phyloP scores from a whole-genome alignment of 2,888 invertebrate species.

The Drymonia ruficornis region DNA sequence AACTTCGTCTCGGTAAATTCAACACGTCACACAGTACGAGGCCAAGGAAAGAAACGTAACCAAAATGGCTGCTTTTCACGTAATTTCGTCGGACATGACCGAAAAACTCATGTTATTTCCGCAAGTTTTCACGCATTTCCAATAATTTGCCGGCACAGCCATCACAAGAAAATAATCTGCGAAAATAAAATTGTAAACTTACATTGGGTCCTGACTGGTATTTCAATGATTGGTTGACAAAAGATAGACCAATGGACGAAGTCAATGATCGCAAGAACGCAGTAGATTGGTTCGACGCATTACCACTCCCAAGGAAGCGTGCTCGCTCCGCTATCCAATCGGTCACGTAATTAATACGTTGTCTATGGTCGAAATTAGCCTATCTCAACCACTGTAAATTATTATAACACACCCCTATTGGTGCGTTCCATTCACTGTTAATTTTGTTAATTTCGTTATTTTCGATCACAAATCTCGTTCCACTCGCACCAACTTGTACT shows the following conservation, averaged over 20 bases:
- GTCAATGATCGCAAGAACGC: constrained; percentile 90
- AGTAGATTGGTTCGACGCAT: constrained; percentile 87
- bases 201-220: constrained; percentile 87
- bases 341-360: constrained; percentile 73
- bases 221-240: constrained; percentile 96
- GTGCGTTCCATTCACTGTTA: no score
- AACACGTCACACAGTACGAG: constrained; percentile 70
- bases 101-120: constrained; percentile 34
- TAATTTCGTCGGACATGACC: constrained; percentile 56
- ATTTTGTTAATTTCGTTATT: no score
- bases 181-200: constrained; percentile 78
- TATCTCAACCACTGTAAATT: constrained; percentile 28
- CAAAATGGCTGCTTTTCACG: constrained; percentile 81
- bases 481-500: no score
- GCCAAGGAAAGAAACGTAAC: constrained; percentile 67
- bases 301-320: constrained; percentile 87
- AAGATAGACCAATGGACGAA: constrained; percentile 94
- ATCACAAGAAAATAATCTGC: constrained; percentile 61
- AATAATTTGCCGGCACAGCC: constrained; percentile 46
- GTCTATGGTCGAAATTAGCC: constrained; percentile 64
- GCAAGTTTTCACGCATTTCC: constrained; percentile 44
- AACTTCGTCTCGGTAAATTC: constrained; percentile 35
- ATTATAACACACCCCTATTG: neutral
- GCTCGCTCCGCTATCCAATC: constrained; percentile 71
- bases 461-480: no score